phyloP scores from a whole-genome alignment of 2,113 vertebrate species.

The Acrocephalus arundinaceus region DNA sequence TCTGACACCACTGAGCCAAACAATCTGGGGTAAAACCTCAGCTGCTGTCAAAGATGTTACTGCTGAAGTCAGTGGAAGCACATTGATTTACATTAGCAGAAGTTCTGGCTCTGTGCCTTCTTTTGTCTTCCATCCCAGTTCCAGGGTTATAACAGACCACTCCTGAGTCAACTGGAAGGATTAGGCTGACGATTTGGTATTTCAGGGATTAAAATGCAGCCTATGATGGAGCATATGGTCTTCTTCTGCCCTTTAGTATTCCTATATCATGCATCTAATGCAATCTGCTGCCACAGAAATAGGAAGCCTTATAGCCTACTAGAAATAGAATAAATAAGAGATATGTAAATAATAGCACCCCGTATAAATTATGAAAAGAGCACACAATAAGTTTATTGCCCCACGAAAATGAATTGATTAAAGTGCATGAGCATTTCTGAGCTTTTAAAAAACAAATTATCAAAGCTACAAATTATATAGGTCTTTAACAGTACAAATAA shows the following conservation, averaged over 20 bases:
- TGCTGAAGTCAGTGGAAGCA: not conserved
- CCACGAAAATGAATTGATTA: not conserved
- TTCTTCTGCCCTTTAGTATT: constrained; percentile 61
- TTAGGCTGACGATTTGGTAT: constrained; percentile 44
- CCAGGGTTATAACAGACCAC: constrained; percentile 7
- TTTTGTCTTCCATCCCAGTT: constrained; percentile 11
- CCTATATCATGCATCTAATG: constrained; percentile 19
- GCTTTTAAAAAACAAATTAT: not conserved
- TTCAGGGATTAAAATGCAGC: constrained; percentile 39
- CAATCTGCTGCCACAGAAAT: constrained; percentile 56
- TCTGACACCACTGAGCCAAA: not conserved
- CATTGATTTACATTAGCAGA: constrained; percentile 23
- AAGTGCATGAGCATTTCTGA: not conserved
- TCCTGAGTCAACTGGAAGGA: constrained; percentile 10
- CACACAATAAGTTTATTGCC: not conserved
- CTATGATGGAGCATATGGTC: constrained; percentile 36
- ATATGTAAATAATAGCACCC: constrained; percentile 33
- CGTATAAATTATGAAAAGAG: not conserved
- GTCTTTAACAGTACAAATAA: constrained; percentile 40
- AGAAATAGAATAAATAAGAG: constrained; percentile 39
- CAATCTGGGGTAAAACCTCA: not conserved
- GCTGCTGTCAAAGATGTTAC: not conserved
- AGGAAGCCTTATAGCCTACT: constrained; percentile 21
- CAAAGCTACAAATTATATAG: not conserved
- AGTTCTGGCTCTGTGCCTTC: constrained; percentile 43